Evolutionary conservation across 1,140 invertebrate genomes (phyloP).

Genomic region (Lasioglossum albipes): DNA sequence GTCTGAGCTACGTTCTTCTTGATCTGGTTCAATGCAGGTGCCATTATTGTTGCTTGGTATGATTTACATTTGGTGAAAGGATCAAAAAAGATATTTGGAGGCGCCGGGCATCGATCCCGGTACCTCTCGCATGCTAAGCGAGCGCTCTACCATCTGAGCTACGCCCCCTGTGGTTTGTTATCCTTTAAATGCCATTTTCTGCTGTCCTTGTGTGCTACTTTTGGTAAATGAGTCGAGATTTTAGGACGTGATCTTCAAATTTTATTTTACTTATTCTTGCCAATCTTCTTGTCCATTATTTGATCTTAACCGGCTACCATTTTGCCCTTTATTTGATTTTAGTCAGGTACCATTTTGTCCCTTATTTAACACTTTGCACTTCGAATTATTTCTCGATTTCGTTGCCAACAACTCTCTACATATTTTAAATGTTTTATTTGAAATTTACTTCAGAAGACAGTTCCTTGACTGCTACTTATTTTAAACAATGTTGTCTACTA

Average conservation of each 20-base stretch:
- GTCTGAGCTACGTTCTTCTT: conserved; percentile 89
- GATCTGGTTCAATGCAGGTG: conserved; percentile 8
- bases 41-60: neutral
- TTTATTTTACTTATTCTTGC: no score
- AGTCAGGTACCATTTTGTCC: no score
- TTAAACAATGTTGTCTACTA: no score
- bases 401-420: no score
- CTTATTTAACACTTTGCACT: no score
- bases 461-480: no score
- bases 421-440: no score
- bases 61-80: conserved; percentile 4
- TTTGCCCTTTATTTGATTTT: no score
- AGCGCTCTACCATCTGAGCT: conserved; percentile 93
- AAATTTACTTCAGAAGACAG: no score
- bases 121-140: conserved; percentile 93
- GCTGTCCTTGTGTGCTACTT: conserved; percentile 1
- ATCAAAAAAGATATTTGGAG: neutral
- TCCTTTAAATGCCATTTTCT: neutral
- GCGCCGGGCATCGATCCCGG: conserved; percentile 88
- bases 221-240: conserved; percentile 48
- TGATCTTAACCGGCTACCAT: no score
- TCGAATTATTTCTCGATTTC: no score
- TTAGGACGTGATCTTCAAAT: neutral
- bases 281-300: no score
- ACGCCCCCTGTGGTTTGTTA: conserved; percentile 81